Evolutionary conservation across 2,888 invertebrate genomes (phyloP), one percentile per base, ranked within the genome.

Genomic region (Drosophila longiperda): DNA sequence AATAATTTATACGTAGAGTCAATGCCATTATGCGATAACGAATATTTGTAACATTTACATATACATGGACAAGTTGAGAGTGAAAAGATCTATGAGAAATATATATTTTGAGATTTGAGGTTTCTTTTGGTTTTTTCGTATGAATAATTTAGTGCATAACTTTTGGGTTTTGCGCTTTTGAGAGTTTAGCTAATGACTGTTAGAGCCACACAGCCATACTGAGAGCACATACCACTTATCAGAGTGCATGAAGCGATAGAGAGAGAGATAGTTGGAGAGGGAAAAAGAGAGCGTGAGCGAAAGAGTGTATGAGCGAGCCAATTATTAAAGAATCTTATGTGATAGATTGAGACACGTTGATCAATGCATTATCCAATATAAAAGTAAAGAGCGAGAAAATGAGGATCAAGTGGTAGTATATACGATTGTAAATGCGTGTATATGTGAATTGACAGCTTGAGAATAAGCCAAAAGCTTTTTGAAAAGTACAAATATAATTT

Each of bases 51-150:
- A 75, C 77, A 78, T 78, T 78, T 79, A 84, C 75, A 74, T 73
- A 82, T 78, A 88, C 83, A 88, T 78, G 74, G 64, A 82, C 79
- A 83, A 80, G 79, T 74, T 12, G 61, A 74, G 52, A 80, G 17
- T 61, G 66, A 61, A 58, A 67, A 60, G 48, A 61, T 45, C 49
- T 59, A 54, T 77, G 67, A 73, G 58, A 71, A 42, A 52, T 36
- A 64, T 54, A 52, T 34, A 54, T 38, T 23, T 40, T 23, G 36
- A 54, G 26, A 52, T 58, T 57, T 57, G 20, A 34, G 42, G 57
- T 59, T 55, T 60, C 33, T 45, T 55, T 48, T 45, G 45, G 23
- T 45, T 38, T 36, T 20, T 52, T 29, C 8, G 45, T n/a, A 68
- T 73, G 60, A 63, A 40, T 52, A 68, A 57, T 80, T 80, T 66